Base-by-base conservation (phyloP, 2,113 vertebrate genomes). In the Strix uralensis region DNA sequence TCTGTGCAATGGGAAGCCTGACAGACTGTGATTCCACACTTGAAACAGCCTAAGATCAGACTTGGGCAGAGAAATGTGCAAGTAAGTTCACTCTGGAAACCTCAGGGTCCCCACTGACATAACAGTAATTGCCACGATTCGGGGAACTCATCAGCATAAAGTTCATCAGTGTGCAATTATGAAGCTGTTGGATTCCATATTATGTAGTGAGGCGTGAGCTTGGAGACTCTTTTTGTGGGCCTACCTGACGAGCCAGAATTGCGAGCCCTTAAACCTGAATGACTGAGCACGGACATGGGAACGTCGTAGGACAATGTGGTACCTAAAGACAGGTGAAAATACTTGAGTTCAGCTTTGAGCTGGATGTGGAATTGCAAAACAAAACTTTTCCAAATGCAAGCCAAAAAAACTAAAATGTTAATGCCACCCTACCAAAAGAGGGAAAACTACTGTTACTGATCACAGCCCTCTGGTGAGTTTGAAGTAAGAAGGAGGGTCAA, bases 301-400 rank as follows among this genome's bases (percentile, higher is more conserved):
- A 49, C 1, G 0, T 4, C 4, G 1, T 13, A 62, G 19, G n/a
- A 20, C 4, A 29, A 19, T 0, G 13, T 20, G 22, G 6, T 22
- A 15, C 5, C n/a, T 18, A 20, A 70, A 81, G 7, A 7, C 12
- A 19, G 30, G 19, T 44, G 25, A 51, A 78, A 91, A 81, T 7
- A 27, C 5, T n/a, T 12, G n/a, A 71, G 20, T 27, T 81, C 40
- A 38, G 1, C 12, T 62, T 74, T 32, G 59, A 71, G 7, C 7
- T 65, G 49, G 5, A 2, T 40, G 10, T 49, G 32, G 38, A 81
- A 70, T 4, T 42, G 4, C 9, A 49, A 84, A 61, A 21, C 10
- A 44, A 54, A 65, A 0, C 5, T n/a, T 77, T 23, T 54, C 10
- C 8, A 84, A 57, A 40, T 5, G 16, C 0, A 10, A 80, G 26